Base-by-base conservation (phyloP, 2,888 invertebrate genomes). In the Caprella mutica region DNA sequence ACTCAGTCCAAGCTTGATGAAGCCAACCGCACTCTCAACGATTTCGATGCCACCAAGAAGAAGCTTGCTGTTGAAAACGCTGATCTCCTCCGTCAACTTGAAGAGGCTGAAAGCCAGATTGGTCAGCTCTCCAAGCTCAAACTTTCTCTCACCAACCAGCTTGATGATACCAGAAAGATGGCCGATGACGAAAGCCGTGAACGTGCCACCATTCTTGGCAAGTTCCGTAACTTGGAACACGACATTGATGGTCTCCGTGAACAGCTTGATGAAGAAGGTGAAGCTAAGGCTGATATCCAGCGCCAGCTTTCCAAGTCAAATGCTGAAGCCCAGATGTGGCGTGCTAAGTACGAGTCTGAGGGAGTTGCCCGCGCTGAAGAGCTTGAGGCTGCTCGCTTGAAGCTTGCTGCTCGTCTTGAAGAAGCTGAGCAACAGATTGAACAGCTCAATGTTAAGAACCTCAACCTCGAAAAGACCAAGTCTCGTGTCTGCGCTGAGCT, bases 221-320 rank as follows among this genome's bases (percentile, higher is more conserved):
- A 78, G 65, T 71, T 74, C 68, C 75, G 78, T 66, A 79, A 77
- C 70, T 69, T 78, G 59, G 73, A 74, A 60, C 72, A 77, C 64
- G 79, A 79, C 68, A 69, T 78, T 43, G 79, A 80, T 65, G 72
- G 72, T 80, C 85, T 96, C 75, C 89, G 96, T 73, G 98, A 98
- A 78, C 94, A 96, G 78, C 86, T 97, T 68, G 98, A 99, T 75
- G 98, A 99, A 76, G 98, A 99, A 77, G 90, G 92, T 68, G 96
- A 97, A 77, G 92, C 89, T 77, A 96, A 96, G 80, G 90, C 92
- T 75, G 98, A 99, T 75, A 81, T 97, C 70, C 94, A 97, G 80
- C 85, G 98, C 74, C 97, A 97, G 78, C 83, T 99, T 73, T 91
- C 92, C 83, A 97, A 98, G 81, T 90, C 94, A 71, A 94, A 97